A percentile compares a stretch with the other conserved stretches of the same genome.
phyloP scores from a whole-genome alignment of 2,113 vertebrate species.

The Cariama cristata region DNA sequence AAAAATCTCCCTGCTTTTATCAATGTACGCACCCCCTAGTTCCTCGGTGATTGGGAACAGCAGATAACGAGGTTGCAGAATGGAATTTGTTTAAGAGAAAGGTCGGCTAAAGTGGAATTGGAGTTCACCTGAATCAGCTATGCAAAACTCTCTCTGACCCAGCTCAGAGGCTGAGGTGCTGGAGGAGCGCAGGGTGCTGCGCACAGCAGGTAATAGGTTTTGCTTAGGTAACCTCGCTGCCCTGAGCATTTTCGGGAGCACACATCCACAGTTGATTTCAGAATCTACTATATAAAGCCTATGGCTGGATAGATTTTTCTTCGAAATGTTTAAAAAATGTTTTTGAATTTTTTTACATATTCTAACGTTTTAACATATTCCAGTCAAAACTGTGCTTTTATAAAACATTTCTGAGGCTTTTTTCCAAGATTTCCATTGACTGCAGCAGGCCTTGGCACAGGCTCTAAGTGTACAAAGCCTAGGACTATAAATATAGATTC shows the following conservation, averaged over 20 bases:
- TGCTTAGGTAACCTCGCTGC: background rate
- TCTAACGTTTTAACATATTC: background rate
- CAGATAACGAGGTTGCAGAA: background rate
- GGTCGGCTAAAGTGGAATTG: background rate
- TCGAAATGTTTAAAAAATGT: background rate
- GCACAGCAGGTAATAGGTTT: background rate
- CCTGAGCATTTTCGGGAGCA: background rate
- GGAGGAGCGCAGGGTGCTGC: background rate
- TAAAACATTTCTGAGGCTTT: background rate
- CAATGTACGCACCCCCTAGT: background rate
- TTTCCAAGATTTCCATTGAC: slow-evolving; percentile 3
- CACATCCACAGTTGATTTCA: background rate
- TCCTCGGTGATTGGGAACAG: background rate
- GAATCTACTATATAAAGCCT: background rate
- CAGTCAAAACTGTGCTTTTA: slow-evolving; percentile 12
- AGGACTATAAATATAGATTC: slow-evolving; percentile 26
- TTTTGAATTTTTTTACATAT: background rate
- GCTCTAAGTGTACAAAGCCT: background rate
- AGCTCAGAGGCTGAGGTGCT: background rate
- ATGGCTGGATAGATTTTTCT: background rate
- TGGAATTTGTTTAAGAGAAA: background rate
- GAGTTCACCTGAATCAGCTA: background rate
- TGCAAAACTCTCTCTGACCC: background rate
- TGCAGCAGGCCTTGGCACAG: slow-evolving; percentile 25
- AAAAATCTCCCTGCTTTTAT: background rate